Base-by-base conservation (phyloP, 2,113 vertebrate species). In the Microcebus griseorufus region DNA sequence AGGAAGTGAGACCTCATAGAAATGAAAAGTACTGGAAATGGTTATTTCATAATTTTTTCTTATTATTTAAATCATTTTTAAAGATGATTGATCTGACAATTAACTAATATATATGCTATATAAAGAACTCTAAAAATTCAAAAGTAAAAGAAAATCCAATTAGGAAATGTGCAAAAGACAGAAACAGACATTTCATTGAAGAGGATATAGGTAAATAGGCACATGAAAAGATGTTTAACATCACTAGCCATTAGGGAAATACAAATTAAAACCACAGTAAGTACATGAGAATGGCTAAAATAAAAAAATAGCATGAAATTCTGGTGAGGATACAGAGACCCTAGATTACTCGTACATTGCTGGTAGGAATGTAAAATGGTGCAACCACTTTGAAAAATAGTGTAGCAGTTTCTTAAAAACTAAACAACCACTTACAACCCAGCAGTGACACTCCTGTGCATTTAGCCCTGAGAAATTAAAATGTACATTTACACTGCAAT, bases 51-150 rank as follows among this genome's bases (percentile, higher is more conserved):
- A 13, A 37, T 37, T 39, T 78, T 88, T 79, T 76, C 9, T 64
- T 87, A 39, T 78, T 89, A 58, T 45, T 94, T 85, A 84, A 65
- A 45, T 80, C 13, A 81, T 9, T 62, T 70, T 94, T 58, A 87
- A 95, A 88, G 53, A 65, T 23, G 70, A 88, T 4, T 95, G 53
- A 83, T 58, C 48, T 80, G 48, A 94, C 9, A 94, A 69, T 55
- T 83, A 32, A 86, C 18, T 95, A 45, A 45, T 45, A 12, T 88
- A 11, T 88, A 37, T 84, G 17, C 32, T 84, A 70, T 55, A 14
- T 69, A 73, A 89, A 87, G 34, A 67, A 72, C 32, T 82, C 48
- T 89, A 22, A 96, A 86, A 95, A 88, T 32, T 90, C 51, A 94
- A 88, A 5, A 82, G 48, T 96, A 20, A 86, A 91, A 93, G 69